phyloP scores from a whole-genome alignment of 2,113 vertebrate species.

The Phylloscopus trochilus region DNA sequence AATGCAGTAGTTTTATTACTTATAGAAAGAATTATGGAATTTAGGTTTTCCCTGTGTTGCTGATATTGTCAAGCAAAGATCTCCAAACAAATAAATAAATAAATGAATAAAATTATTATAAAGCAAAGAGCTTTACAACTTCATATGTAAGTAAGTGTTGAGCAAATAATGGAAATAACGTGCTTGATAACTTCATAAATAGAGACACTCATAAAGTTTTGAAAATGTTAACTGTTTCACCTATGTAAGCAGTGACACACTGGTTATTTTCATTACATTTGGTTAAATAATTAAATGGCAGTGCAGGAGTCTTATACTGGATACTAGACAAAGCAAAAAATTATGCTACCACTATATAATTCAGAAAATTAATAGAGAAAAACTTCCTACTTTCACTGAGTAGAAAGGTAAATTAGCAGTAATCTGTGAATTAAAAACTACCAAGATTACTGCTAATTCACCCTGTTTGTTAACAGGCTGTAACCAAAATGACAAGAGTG shows the following conservation, averaged over 20 bases:
- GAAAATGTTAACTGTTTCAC: background rate
- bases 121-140: background rate
- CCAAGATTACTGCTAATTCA: background rate
- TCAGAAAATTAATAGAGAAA: background rate
- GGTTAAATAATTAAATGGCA: background rate
- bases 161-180: background rate
- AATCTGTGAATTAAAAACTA: background rate
- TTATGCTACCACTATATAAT: background rate
- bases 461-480: background rate
- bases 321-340: background rate
- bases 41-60: background rate
- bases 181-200: background rate
- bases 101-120: background rate
- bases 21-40: background rate
- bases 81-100: background rate
- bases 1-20: background rate
- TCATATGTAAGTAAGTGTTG: background rate
- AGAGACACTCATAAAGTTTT: background rate
- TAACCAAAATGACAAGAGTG: too few species aligned
- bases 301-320: background rate
- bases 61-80: background rate
- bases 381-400: background rate
- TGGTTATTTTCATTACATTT: background rate
- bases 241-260: background rate
- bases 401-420: background rate